These are phyloP conservation scores for Cyrtorhinus lividipennis DNA, from an alignment of 1,140 invertebrate genomes.

Conservation along the genomic window DNA sequence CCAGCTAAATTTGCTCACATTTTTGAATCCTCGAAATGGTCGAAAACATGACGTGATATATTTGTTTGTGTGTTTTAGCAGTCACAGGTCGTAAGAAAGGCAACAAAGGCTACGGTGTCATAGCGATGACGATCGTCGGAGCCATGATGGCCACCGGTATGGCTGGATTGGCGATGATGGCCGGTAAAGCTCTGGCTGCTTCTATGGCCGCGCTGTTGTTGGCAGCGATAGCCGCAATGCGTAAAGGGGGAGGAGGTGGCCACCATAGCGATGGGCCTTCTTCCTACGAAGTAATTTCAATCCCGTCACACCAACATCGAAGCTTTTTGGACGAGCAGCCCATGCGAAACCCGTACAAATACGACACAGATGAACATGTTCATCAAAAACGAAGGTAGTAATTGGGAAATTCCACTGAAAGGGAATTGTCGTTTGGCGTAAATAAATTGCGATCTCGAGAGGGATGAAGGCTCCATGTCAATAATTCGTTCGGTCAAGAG, in stretches of 20 bases:
- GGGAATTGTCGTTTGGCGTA: too few species aligned
- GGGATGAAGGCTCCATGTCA: too few species aligned
- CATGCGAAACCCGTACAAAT: neutral
- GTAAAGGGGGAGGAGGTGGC: constrained; percentile 27
- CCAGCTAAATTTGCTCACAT: neutral
- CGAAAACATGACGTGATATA: too few species aligned
- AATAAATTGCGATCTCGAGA: too few species aligned
- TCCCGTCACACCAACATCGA: constrained; percentile 5
- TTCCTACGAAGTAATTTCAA: constrained; percentile 10
- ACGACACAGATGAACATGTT: constrained; percentile 7
- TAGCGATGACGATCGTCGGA: constrained; percentile 38
- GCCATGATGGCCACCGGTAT: constrained; percentile 56
- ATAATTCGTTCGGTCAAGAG: too few species aligned
- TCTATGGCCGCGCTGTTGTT: constrained; percentile 60
- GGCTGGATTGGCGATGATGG: constrained; percentile 53
- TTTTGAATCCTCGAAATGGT: too few species aligned
- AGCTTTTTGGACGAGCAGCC: neutral
- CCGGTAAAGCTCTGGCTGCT: constrained; percentile 68
- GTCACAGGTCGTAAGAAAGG: constrained; percentile 23
- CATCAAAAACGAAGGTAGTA: neutral
- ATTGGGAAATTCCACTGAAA: too few species aligned
- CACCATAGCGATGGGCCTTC: constrained; percentile 7
- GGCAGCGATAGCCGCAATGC: constrained; percentile 57
- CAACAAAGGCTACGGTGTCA: constrained; percentile 25
- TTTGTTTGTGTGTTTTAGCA: too few species aligned